Evolutionary conservation across 2,113 vertebrate genomes (phyloP).

Genomic region (Neolamprologus modestus): DNA sequence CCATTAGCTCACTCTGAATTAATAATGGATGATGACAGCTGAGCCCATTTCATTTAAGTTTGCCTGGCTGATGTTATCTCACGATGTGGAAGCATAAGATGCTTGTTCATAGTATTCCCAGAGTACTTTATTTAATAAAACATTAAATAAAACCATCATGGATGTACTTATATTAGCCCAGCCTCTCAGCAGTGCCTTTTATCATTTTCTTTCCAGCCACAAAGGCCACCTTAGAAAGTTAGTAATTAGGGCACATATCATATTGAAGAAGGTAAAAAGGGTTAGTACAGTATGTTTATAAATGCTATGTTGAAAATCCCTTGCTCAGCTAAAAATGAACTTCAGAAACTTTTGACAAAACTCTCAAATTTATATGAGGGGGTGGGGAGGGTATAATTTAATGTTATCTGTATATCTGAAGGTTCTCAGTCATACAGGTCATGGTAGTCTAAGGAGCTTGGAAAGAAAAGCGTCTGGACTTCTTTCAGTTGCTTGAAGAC

Average conservation of each 20-base stretch:
- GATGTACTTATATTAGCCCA: fast-evolving
- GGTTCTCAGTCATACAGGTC: background rate
- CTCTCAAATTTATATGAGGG: background rate
- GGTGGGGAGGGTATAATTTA: background rate
- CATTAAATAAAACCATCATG: background rate
- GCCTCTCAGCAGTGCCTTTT: background rate
- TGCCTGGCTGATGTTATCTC: background rate
- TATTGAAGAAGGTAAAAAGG: background rate
- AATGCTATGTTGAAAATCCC: background rate
- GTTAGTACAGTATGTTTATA: background rate
- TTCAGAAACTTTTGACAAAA: background rate
- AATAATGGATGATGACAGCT: background rate
- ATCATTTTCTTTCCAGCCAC: background rate
- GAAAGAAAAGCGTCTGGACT: background rate
- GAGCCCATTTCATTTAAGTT: background rate
- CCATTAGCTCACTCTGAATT: background rate
- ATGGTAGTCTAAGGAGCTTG: fast-evolving
- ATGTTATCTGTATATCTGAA: background rate
- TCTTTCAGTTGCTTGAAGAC: background rate
- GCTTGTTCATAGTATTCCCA: background rate
- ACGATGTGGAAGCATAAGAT: background rate
- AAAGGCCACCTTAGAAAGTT: background rate
- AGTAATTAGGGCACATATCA: background rate
- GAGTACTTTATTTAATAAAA: background rate
- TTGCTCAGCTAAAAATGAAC: background rate